A percentile compares a stretch with the other conserved stretches of the same genome.
Evolutionary conservation across 2,113 vertebrate genomes (phyloP).

Genomic region (Eulemur macaco): DNA sequence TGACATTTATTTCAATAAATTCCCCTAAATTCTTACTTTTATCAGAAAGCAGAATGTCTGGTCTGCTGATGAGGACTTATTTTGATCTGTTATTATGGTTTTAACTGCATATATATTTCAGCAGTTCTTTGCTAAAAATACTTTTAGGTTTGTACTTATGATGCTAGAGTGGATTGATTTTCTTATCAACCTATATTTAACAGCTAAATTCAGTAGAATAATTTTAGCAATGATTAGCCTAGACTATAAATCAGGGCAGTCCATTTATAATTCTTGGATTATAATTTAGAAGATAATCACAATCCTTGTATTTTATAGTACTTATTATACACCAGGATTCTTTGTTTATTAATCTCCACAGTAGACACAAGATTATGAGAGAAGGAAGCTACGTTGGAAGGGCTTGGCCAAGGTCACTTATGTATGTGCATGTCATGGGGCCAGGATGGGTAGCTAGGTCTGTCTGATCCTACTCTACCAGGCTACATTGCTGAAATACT

Average conservation of each 20-base stretch:
- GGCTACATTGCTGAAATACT: neutral
- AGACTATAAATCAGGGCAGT: slow-evolving; percentile 48
- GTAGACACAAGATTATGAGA: neutral
- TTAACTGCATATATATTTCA: slow-evolving; percentile 58
- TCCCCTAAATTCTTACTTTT: slow-evolving; percentile 28
- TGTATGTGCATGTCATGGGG: neutral
- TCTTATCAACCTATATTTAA: slow-evolving; percentile 52
- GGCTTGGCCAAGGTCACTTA: neutral
- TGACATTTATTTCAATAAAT: slow-evolving; percentile 41
- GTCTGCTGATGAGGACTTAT: slow-evolving; percentile 44
- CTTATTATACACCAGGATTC: neutral
- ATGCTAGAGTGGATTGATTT: slow-evolving; percentile 28
- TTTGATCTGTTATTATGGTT: slow-evolving; percentile 56
- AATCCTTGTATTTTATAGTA: neutral
- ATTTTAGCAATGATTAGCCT: slow-evolving; percentile 65
- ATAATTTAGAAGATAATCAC: slow-evolving; percentile 57
- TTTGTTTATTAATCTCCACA: slow-evolving; percentile 47
- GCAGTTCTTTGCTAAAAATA: slow-evolving; percentile 60
- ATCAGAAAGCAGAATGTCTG: slow-evolving; percentile 48
- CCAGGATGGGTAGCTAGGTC: neutral
- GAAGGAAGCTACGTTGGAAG: slow-evolving; percentile 9
- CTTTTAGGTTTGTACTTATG: slow-evolving; percentile 60
- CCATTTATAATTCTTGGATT: slow-evolving; percentile 59
- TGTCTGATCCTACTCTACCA: neutral
- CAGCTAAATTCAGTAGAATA: slow-evolving; percentile 63